These are phyloP conservation scores for Palloptera scutellata DNA, from an alignment of 2,888 invertebrate genomes.

Conservation along the genomic window DNA sequence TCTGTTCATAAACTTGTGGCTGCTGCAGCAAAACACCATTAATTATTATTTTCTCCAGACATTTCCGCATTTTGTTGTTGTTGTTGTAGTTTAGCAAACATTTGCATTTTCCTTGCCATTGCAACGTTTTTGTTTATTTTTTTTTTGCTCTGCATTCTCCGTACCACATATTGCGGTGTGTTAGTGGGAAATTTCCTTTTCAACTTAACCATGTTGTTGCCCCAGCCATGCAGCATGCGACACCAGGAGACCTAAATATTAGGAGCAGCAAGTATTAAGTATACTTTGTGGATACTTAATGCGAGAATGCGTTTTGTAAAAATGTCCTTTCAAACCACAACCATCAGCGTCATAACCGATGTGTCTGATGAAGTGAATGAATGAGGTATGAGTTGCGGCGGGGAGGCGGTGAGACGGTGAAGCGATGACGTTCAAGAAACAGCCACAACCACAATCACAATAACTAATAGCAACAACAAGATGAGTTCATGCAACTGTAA, in stretches of 20 bases:
- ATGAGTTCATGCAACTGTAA: too few species aligned
- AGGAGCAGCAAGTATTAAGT: not conserved
- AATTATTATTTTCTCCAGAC: constrained; percentile 26
- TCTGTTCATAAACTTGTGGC: not conserved
- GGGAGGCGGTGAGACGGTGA: too few species aligned
- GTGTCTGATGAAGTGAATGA: too few species aligned
- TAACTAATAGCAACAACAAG: too few species aligned
- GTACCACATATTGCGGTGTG: not conserved
- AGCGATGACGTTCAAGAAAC: too few species aligned
- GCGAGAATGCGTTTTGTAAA: not conserved
- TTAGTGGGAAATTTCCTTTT: not conserved
- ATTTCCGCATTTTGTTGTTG: constrained; percentile 23
- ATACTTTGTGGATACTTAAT: not conserved
- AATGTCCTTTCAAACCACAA: not conserved
- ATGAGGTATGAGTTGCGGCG: too few species aligned
- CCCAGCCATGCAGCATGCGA: not conserved
- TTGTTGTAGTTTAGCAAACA: constrained; percentile 7
- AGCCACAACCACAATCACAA: too few species aligned
- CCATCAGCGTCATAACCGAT: too few species aligned
- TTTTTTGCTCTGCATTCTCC: not conserved
- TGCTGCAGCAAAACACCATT: constrained; percentile 10
- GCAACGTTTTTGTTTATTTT: too few species aligned
- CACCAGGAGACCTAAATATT: too few species aligned
- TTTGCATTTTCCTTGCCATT: constrained; percentile 15
- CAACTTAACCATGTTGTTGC: not conserved